Evolutionary conservation across 2,113 vertebrate genomes (phyloP).

Genomic region (Gila orcuttii): DNA sequence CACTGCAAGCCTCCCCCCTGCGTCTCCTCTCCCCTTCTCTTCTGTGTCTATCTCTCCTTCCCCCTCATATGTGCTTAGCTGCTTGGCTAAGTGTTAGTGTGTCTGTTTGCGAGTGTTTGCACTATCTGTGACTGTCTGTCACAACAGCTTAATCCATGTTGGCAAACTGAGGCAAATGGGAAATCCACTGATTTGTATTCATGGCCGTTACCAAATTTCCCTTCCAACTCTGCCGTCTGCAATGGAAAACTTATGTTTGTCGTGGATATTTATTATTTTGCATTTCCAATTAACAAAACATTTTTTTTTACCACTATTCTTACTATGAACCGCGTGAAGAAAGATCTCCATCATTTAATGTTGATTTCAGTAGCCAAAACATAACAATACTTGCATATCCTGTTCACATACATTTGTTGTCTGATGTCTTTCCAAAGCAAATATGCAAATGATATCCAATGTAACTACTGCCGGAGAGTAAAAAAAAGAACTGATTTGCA

Average conservation of each 20-base stretch:
- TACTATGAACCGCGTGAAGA: neutral
- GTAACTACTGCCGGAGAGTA: neutral
- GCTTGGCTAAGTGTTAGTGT: conserved; percentile 33
- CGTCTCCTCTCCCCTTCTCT: neutral
- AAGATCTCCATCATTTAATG: neutral
- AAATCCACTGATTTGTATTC: conserved; percentile 76
- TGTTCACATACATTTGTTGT: neutral
- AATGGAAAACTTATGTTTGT: conserved; percentile 36
- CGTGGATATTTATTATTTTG: neutral
- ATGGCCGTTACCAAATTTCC: conserved; percentile 64
- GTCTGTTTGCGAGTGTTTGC: conserved; percentile 38
- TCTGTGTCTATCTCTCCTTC: conserved; percentile 27
- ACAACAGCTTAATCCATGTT: conserved; percentile 70
- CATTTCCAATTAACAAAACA: neutral
- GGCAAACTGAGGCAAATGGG: conserved; percentile 70
- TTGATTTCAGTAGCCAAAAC: neutral
- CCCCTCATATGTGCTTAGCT: conserved; percentile 29
- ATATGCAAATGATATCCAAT: neutral
- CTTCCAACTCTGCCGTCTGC: conserved; percentile 46
- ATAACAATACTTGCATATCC: neutral
- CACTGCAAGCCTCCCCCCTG: conserved; percentile 5
- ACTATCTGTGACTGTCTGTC: conserved; percentile 61
- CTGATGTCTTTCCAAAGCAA: neutral
- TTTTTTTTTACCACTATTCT: neutral
- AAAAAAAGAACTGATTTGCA: neutral